phyloP scores from a whole-genome alignment of 2,113 vertebrate genomes.

The Melanerpes formicivorus region DNA sequence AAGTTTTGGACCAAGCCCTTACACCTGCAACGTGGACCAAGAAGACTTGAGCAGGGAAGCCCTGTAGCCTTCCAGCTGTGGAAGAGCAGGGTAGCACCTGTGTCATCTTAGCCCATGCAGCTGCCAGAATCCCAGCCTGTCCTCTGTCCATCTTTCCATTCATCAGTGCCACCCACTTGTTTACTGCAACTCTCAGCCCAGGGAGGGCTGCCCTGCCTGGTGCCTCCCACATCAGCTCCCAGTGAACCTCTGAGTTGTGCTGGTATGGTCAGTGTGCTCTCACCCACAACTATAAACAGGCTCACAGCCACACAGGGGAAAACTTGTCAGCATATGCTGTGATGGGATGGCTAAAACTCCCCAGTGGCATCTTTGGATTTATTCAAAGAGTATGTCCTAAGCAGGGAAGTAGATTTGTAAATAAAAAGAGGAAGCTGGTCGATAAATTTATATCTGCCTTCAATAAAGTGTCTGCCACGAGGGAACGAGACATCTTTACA shows the following conservation, averaged over 20 bases:
- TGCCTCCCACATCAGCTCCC: neutral
- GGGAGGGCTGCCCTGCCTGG: neutral
- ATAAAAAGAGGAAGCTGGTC: neutral
- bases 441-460: neutral
- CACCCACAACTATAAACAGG: neutral
- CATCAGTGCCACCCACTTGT: neutral
- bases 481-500: fast-evolving
- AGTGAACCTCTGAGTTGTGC: neutral
- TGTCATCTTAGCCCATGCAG: neutral
- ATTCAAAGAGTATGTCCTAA: neutral
- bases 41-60: neutral
- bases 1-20: neutral
- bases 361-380: neutral
- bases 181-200: fast-evolving
- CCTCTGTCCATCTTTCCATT: neutral
- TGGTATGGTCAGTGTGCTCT: fast-evolving
- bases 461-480: fast-evolving
- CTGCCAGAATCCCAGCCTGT: neutral
- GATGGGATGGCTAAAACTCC: neutral
- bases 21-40: neutral
- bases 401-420: neutral
- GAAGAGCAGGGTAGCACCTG: neutral
- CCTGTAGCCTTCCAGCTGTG: neutral
- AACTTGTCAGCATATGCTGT: fast-evolving
- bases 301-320: fast-evolving